Evolutionary conservation across 2,888 invertebrate species (phyloP).

Genomic region (Drosophila percnosoma): DNA sequence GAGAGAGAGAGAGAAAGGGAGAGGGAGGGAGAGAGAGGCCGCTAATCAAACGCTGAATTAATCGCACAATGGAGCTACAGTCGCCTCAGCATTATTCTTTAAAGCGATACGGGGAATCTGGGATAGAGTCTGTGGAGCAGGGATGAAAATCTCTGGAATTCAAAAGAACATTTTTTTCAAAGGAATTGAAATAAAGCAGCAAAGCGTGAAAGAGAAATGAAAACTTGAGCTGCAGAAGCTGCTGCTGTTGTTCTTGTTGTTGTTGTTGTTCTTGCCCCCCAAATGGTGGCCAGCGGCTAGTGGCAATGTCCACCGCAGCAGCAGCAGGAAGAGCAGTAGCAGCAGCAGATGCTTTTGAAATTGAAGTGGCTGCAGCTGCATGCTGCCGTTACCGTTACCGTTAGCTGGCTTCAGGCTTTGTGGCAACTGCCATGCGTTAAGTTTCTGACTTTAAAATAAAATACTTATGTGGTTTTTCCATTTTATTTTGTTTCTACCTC

Average conservation of each 20-base stretch:
- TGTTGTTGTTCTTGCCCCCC: slow-evolving; percentile 9
- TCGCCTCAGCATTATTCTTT: slow-evolving; percentile 4
- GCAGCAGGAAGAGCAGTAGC: neutral
- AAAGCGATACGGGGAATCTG: neutral
- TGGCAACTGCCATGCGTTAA: slow-evolving; percentile 29
- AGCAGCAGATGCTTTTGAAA: slow-evolving; percentile 70
- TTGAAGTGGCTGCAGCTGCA: slow-evolving; percentile 66
- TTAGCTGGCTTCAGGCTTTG: slow-evolving; percentile 28
- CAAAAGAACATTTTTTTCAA: slow-evolving; percentile 51
- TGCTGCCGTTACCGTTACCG: slow-evolving; percentile 19
- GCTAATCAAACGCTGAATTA: slow-evolving; percentile 70
- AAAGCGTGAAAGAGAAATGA: slow-evolving; percentile 40
- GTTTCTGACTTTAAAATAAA: slow-evolving; percentile 67
- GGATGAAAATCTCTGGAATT: slow-evolving; percentile 49
- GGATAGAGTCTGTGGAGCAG: neutral
- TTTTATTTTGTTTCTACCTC: neutral
- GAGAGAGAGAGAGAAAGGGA: neutral
- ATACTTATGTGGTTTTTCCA: slow-evolving; percentile 53
- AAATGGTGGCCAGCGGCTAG: slow-evolving; percentile 26
- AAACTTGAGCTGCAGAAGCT: slow-evolving; percentile 48
- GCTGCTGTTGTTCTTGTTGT: slow-evolving; percentile 8
- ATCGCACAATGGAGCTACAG: slow-evolving; percentile 35
- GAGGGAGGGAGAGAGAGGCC: neutral
- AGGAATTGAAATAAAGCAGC: slow-evolving; percentile 59
- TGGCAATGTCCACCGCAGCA: slow-evolving; percentile 35